Evolutionary conservation across 2,797 vertebrate species (phyloP).

Genomic region (Urophycis tenuis): DNA sequence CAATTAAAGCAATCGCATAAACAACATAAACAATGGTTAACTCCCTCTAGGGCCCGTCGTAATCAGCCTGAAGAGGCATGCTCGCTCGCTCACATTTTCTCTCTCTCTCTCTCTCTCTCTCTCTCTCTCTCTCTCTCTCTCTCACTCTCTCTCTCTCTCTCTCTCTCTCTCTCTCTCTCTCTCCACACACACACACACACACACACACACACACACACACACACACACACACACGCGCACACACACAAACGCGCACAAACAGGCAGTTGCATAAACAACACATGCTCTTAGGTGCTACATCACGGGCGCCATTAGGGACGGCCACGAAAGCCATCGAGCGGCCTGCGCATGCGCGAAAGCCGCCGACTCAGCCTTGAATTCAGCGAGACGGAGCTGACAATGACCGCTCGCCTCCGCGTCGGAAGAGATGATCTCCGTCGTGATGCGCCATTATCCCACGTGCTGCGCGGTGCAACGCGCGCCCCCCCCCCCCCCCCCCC

Average conservation of each 20-base stretch:
- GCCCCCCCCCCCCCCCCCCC: too few species aligned
- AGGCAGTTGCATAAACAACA: conserved; percentile 17
- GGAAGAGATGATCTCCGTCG: background rate
- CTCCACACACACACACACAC: conserved; percentile 12
- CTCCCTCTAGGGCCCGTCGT: conserved; percentile 50
- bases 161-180: background rate
- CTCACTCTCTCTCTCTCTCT: background rate
- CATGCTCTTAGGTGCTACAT: background rate
- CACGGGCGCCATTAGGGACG: background rate
- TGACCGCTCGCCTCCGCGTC: background rate
- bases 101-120: background rate
- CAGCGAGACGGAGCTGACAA: background rate
- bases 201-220: conserved; percentile 26
- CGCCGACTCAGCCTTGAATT: background rate
- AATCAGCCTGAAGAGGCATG: conserved; percentile 51
- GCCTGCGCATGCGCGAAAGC: background rate
- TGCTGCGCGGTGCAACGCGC: too few species aligned
- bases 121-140: background rate
- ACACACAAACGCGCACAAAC: conserved; percentile 23
- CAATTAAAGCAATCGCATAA: conserved; percentile 65
- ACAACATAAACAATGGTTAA: conserved; percentile 59
- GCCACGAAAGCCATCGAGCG: background rate
- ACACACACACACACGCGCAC: conserved; percentile 28
- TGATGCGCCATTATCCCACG: background rate
- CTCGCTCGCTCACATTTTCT: conserved; percentile 9